phyloP scores from a whole-genome alignment of 2,888 invertebrate genomes.

The Aphodius sticticus region DNA sequence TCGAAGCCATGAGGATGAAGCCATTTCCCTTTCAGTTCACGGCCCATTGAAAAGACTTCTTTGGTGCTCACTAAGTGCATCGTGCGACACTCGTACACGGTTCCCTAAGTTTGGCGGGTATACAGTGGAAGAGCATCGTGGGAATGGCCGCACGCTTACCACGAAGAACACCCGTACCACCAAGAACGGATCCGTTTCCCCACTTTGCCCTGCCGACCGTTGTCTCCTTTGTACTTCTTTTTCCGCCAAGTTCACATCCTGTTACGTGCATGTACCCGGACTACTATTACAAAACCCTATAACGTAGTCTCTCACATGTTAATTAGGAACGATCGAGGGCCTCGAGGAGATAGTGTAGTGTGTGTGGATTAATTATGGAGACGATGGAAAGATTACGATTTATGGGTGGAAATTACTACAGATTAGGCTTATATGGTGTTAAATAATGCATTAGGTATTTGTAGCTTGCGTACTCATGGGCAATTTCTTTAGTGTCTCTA shows the following conservation, averaged over 20 bases:
- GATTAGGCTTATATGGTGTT: not conserved
- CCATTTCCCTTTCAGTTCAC: not conserved
- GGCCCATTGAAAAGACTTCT: not conserved
- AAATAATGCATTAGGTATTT: not conserved
- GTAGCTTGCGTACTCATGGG: not conserved
- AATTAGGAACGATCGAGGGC: not conserved
- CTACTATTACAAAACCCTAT: constrained; percentile 4
- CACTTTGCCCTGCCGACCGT: too few species aligned
- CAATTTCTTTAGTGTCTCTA: too few species aligned
- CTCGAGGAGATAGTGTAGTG: not conserved
- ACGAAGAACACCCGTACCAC: not conserved
- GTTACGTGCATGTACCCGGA: not conserved
- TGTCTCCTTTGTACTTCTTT: not conserved
- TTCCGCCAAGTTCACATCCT: constrained; percentile 4
- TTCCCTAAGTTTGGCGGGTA: not conserved
- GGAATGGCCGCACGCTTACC: not conserved
- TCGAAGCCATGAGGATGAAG: not conserved
- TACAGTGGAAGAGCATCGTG: not conserved
- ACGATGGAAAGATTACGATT: constrained; percentile 4
- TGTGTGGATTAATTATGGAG: not conserved
- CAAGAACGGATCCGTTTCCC: not conserved
- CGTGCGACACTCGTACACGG: not conserved
- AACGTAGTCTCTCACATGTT: not conserved
- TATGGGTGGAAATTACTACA: not conserved
- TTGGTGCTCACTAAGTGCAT: not conserved